phyloP scores from a whole-genome alignment of 2,888 invertebrate species.

The Xestoiulus laeticollis region DNA sequence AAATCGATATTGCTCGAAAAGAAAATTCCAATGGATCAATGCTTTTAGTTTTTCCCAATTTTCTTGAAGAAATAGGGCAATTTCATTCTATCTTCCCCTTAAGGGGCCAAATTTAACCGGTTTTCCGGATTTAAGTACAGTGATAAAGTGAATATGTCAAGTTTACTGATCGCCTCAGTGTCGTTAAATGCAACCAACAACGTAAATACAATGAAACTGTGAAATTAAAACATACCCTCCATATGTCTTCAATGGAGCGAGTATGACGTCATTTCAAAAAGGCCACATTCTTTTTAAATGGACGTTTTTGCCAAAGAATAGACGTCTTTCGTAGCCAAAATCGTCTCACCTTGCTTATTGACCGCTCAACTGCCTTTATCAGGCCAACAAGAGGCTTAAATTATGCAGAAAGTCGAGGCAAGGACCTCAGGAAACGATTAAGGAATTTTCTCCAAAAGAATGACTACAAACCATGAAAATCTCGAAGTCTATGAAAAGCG shows the following conservation, averaged over 20 bases:
- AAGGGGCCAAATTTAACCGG: not conserved
- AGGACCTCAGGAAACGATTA: not conserved
- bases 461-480: not conserved
- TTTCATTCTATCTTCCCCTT: not conserved
- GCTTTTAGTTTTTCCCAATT: not conserved
- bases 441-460: not conserved
- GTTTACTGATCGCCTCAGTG: not conserved
- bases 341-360: not conserved
- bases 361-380: not conserved
- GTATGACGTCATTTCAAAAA: too few relatives aligned
- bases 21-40: not conserved
- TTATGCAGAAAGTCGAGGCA: not conserved
- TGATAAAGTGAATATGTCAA: not conserved
- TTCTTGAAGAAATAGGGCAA: not conserved
- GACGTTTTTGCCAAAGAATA: too few relatives aligned
- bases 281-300: too few relatives aligned
- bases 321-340: too few relatives aligned
- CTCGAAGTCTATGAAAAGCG: not conserved
- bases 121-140: not conserved
- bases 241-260: not conserved
- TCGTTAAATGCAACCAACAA: not conserved
- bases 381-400: not conserved
- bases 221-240: not conserved
- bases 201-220: not conserved
- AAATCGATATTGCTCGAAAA: not conserved